A percentile compares a stretch with the other conserved stretches of the same genome.
phyloP scores from a whole-genome alignment of 1,140 invertebrate species.

The Pogonus chalceus region DNA sequence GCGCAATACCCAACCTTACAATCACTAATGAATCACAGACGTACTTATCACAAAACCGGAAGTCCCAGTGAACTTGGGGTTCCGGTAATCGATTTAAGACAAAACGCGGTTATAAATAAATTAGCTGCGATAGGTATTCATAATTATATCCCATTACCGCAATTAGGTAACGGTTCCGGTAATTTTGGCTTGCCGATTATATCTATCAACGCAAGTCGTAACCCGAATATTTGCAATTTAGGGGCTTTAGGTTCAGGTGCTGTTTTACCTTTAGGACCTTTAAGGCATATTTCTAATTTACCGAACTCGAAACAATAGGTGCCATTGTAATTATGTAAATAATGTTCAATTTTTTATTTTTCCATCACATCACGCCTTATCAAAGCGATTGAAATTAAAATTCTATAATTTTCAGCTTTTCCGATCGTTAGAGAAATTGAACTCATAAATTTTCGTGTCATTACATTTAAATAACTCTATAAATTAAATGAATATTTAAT shows the following conservation, averaged over 20 bases:
- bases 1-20: constrained; percentile 57
- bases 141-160: constrained; percentile 61
- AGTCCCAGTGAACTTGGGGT: constrained; percentile 49
- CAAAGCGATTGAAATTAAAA: no score
- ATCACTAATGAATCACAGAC: constrained; percentile 55
- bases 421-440: no score
- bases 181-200: constrained; percentile 64
- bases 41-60: constrained; percentile 52
- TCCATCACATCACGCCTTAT: no score
- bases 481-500: no score
- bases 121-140: constrained; percentile 57
- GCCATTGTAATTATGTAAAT: neutral
- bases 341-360: no score
- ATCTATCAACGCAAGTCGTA: constrained; percentile 51
- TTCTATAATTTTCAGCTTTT: no score
- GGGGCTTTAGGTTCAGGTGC: constrained; percentile 54
- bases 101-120: constrained; percentile 49
- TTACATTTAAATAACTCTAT: no score
- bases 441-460: no score
- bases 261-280: constrained; percentile 56
- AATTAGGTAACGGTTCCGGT: constrained; percentile 49
- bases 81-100: constrained; percentile 61
- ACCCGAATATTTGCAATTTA: constrained; percentile 47
- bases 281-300: constrained; percentile 29
- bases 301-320: neutral